Evolutionary conservation across 1,140 invertebrate genomes (phyloP).

Genomic region (Drosophila lacteicornis): DNA sequence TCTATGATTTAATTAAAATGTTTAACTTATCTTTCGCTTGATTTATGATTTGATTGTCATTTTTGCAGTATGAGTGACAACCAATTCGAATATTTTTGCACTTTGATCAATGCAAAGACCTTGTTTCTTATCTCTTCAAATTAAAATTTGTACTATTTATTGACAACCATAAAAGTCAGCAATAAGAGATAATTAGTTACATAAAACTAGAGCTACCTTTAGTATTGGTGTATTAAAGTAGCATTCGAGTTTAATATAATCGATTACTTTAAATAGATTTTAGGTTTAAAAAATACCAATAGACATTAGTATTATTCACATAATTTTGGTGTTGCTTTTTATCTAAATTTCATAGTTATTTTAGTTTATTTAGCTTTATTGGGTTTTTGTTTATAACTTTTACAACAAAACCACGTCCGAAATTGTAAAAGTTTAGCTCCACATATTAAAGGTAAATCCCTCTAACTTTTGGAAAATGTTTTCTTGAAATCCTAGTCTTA

Average conservation of each 20-base stretch:
- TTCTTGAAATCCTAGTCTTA: neutral
- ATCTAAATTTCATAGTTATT: neutral
- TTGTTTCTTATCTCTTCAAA: conserved; percentile 11
- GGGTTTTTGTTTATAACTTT: too few species aligned
- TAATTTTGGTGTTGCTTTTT: too few species aligned
- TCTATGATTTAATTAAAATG: conserved; percentile 5
- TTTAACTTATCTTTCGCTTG: neutral
- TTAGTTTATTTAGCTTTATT: neutral
- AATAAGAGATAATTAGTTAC: conserved; percentile 1
- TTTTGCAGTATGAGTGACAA: neutral
- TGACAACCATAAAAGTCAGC: neutral
- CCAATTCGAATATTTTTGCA: conserved; percentile 4
- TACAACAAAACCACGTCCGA: too few species aligned
- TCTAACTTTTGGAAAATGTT: neutral
- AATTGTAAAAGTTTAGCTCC: too few species aligned
- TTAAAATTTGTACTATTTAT: conserved; percentile 21
- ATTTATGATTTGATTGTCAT: conserved; percentile 1
- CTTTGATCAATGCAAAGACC: conserved; percentile 16
- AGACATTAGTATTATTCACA: too few species aligned
- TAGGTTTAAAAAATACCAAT: too few species aligned
- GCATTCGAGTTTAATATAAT: neutral
- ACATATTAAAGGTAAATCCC: too few species aligned
- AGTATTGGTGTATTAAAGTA: neutral
- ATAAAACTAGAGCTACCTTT: too few species aligned
- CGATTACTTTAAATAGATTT: neutral